Evolutionary conservation across 92 coral and sea anemone genomes (phyloP).

Genomic region (Muricea muricata): DNA sequence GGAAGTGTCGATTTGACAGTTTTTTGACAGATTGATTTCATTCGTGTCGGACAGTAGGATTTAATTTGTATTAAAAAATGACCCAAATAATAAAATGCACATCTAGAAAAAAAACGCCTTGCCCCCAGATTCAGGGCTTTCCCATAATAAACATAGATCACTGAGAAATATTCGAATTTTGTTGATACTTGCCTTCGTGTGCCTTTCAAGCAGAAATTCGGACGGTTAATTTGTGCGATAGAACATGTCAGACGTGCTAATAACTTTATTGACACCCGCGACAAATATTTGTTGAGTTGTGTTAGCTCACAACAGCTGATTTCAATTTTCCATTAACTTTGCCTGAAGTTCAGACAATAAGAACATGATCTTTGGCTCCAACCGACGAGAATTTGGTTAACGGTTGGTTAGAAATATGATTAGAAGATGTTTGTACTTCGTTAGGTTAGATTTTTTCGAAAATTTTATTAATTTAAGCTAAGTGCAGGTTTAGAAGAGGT

Average conservation of each 20-base stretch:
- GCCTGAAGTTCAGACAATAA: background rate
- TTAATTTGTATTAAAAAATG: background rate
- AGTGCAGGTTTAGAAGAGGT: background rate
- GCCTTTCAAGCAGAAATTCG: background rate
- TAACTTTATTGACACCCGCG: background rate
- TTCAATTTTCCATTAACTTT: background rate
- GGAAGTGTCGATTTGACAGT: background rate
- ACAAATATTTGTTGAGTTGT: background rate
- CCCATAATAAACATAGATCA: too few species aligned
- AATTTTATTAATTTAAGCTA: background rate
- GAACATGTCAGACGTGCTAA: slow-evolving; percentile 7
- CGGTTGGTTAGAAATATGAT: background rate
- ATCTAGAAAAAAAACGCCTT: too few species aligned
- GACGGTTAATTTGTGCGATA: background rate
- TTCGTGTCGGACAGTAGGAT: background rate
- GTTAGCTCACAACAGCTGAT: background rate
- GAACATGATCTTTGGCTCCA: background rate
- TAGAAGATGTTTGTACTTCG: background rate
- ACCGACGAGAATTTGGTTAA: background rate
- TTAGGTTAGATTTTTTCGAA: background rate
- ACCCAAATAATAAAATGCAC: background rate
- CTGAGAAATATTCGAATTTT: too few species aligned
- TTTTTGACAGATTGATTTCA: background rate
- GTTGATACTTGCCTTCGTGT: too few species aligned
- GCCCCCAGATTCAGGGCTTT: too few species aligned